Percentiles rank a stretch among this genome's conserved stretches.
Conservation (phyloP, 1,140 invertebrate species). For the Batillaria attramentaria region DNA sequence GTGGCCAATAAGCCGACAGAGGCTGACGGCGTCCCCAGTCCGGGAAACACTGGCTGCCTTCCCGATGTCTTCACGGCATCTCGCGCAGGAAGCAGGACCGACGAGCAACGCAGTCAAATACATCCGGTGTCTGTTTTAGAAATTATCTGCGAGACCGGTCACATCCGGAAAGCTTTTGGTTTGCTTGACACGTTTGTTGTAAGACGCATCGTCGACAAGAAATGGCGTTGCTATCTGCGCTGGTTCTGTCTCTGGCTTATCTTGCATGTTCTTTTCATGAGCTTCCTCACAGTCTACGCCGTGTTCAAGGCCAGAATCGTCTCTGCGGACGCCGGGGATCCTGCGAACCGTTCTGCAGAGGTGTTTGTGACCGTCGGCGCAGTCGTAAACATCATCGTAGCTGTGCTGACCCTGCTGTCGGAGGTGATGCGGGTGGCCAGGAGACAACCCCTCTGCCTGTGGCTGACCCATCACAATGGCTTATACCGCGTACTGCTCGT, state of each 20-base stretch:
- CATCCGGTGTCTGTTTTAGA: constrained; percentile 40
- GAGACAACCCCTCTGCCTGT: neutral
- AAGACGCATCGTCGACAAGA: constrained; percentile 43
- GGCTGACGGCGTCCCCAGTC: neutral
- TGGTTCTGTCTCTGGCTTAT: constrained; percentile 43
- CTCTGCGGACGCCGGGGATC: no score
- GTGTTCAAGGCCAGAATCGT: constrained; percentile 26
- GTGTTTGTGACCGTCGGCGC: no score
- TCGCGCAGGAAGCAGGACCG: no score
- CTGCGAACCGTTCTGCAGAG: no score
- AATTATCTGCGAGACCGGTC: constrained; percentile 40
- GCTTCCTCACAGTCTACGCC: constrained; percentile 41
- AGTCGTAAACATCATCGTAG: neutral
- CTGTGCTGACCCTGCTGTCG: neutral
- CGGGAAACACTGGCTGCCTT: neutral
- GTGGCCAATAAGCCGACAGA: neutral
- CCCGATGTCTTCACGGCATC: neutral
- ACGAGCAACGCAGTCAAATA: neutral
- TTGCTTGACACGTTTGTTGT: constrained; percentile 41
- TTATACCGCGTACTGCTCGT: constrained; percentile 46
- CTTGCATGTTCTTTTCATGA: constrained; percentile 46
- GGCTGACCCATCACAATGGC: constrained; percentile 40
- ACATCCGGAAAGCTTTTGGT: constrained; percentile 35
- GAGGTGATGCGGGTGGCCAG: neutral
- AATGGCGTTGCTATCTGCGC: constrained; percentile 41